Conservation (phyloP, 2,113 vertebrate genomes). For the Channa argus region DNA sequence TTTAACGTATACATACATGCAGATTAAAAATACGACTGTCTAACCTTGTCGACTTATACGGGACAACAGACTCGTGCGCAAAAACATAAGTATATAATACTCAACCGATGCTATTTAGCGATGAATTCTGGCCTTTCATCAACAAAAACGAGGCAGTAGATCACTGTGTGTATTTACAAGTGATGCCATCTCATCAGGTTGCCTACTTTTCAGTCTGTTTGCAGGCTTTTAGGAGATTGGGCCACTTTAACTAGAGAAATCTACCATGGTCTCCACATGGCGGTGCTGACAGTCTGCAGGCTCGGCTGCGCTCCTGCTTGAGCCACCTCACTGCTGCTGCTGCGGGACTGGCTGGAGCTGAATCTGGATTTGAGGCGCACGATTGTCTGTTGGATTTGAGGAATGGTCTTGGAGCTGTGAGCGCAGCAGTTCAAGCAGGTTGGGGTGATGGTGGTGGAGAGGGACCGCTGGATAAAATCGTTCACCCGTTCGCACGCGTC, state of each 20-base stretch:
- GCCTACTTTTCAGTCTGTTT: conserved; percentile 5
- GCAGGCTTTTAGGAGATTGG: neutral
- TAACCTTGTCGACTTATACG: conserved; percentile 72
- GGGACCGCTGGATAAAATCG: conserved; percentile 80
- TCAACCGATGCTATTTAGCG: conserved; percentile 58
- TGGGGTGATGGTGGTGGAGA: conserved; percentile 44
- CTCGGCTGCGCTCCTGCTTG: conserved; percentile 16
- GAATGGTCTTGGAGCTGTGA: conserved; percentile 62
- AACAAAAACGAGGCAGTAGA: conserved; percentile 18
- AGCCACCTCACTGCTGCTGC: neutral
- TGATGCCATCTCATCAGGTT: conserved; percentile 14
- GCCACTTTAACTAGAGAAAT: neutral
- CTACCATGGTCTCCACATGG: conserved; percentile 88
- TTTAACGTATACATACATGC: conserved; percentile 80
- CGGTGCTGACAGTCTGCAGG: conserved; percentile 26
- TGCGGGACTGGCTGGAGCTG: conserved; percentile 33
- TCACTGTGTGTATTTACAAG: conserved; percentile 54
- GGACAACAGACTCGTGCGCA: conserved; percentile 75
- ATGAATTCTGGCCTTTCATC: conserved; percentile 66
- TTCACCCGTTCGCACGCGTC: conserved; percentile 80
- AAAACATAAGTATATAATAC: conserved; percentile 81
- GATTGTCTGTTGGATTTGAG: conserved; percentile 74
- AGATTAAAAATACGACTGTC: conserved; percentile 78
- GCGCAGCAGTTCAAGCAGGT: conserved; percentile 73
- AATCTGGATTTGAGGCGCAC: conserved; percentile 72